Evolutionary conservation across 1,140 invertebrate species (phyloP).

Genomic region (Brachionus calyciflorus): DNA sequence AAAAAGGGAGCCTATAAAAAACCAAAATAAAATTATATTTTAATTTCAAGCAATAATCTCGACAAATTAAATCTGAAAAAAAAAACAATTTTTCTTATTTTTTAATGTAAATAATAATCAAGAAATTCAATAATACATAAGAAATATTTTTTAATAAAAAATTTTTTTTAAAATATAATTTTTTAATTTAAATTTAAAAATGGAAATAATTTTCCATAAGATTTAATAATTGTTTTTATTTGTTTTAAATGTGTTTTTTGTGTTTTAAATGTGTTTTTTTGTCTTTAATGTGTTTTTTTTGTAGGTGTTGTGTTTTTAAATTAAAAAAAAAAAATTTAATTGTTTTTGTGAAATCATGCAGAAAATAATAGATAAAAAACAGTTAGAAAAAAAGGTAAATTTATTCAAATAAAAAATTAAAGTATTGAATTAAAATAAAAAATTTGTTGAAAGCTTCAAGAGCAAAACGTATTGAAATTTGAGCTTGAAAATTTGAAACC

Average conservation of each 20-base stretch:
- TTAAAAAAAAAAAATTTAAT: not conserved
- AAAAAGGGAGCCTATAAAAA: conserved; percentile 17
- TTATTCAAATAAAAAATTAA: not conserved
- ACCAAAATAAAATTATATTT: not conserved
- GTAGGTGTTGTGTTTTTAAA: not conserved
- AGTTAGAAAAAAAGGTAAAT: not conserved
- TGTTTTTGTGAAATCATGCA: not conserved
- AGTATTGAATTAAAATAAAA: not conserved
- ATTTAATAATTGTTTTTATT: not conserved
- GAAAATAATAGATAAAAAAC: too few relatives aligned
- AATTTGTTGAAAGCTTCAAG: conserved; percentile 14
- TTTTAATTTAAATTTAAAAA: too few relatives aligned
- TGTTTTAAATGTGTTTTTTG: not conserved
- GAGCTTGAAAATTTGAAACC: conserved; percentile 34
- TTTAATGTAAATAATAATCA: not conserved
- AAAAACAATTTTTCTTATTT: not conserved
- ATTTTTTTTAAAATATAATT: not conserved
- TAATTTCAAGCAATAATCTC: not conserved
- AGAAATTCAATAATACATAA: not conserved
- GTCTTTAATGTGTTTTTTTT: too few relatives aligned
- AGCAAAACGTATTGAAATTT: conserved; percentile 33
- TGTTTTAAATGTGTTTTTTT: too few relatives aligned
- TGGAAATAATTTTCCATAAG: conserved; percentile 11
- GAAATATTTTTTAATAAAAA: not conserved
- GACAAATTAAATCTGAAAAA: not conserved